Evolutionary conservation across 2,113 vertebrate genomes (phyloP).

Genomic region (Bucco capensis): DNA sequence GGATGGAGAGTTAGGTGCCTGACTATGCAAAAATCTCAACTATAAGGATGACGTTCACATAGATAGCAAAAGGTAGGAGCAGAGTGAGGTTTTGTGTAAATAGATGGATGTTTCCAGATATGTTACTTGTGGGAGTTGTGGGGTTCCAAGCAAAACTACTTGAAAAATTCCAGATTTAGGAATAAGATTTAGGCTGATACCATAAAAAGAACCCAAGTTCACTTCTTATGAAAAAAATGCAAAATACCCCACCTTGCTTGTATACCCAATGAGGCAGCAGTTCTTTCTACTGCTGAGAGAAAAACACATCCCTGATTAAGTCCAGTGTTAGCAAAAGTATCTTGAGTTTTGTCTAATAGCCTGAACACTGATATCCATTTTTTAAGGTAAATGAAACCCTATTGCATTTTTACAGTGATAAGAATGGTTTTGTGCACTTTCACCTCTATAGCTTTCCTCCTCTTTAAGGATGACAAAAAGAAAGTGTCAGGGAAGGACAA

Average conservation of each 20-base stretch:
- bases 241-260: fast-evolving
- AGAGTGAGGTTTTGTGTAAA: not conserved
- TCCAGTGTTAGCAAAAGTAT: not conserved
- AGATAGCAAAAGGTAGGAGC: not conserved
- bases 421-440: not conserved
- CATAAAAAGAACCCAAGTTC: not conserved
- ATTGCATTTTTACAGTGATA: not conserved
- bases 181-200: not conserved
- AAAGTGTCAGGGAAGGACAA: not conserved
- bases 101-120: fast-evolving
- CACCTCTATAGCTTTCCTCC: not conserved
- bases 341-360: not conserved
- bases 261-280: not conserved
- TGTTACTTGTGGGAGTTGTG: not conserved
- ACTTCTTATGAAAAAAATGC: not conserved
- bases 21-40: not conserved
- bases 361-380: not conserved
- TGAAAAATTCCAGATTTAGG: not conserved
- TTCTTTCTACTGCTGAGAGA: not conserved
- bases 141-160: not conserved
- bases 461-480: not conserved
- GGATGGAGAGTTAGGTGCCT: not conserved
- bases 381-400: not conserved
- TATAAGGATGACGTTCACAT: not conserved
- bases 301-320: not conserved